Evolutionary conservation across 2,888 invertebrate genomes (phyloP).

Genomic region (Dasypogon diadema): DNA sequence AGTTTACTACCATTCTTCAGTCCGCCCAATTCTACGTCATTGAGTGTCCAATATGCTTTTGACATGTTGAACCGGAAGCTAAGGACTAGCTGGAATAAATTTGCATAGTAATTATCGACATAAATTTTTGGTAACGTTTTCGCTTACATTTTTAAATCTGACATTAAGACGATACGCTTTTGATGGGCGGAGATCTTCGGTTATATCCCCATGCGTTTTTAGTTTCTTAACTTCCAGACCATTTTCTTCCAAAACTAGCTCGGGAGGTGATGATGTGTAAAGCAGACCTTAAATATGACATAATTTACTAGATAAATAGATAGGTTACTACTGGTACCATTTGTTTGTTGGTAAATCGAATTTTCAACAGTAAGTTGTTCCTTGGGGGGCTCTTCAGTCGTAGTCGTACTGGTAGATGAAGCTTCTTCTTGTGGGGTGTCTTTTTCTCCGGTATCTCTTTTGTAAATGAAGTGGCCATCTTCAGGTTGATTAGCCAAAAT

Average conservation of each 20-base stretch:
- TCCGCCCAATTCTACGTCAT: conserved; percentile 72
- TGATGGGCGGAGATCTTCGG: conserved; percentile 59
- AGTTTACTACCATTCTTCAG: conserved; percentile 60
- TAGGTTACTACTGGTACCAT: too few species aligned
- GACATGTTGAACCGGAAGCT: conserved; percentile 48
- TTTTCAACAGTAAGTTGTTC: too few species aligned
- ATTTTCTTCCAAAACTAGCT: conserved; percentile 65
- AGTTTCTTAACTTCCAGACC: conserved; percentile 64
- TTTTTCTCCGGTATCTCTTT: conserved; percentile 61
- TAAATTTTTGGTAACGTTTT: not conserved
- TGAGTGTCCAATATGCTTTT: conserved; percentile 72
- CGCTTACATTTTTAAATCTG: conserved; percentile 3
- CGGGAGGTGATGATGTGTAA: conserved; percentile 71
- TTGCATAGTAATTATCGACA: not conserved
- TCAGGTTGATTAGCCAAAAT: conserved; percentile 70
- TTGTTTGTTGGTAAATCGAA: too few species aligned
- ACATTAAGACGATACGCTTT: conserved; percentile 19
- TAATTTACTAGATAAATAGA: too few species aligned
- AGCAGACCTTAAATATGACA: conserved; percentile 70
- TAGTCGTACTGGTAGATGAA: conserved; percentile 64
- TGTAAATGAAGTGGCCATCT: conserved; percentile 64
- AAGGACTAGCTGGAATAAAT: conserved; percentile 41
- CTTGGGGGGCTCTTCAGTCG: conserved; percentile 64
- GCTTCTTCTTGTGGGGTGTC: too few species aligned
- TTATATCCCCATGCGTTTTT: conserved; percentile 66